A percentile compares a stretch with the other conserved stretches of the same genome.
Conservation (phyloP, 1,140 invertebrate genomes). For the Ips typographus region DNA sequence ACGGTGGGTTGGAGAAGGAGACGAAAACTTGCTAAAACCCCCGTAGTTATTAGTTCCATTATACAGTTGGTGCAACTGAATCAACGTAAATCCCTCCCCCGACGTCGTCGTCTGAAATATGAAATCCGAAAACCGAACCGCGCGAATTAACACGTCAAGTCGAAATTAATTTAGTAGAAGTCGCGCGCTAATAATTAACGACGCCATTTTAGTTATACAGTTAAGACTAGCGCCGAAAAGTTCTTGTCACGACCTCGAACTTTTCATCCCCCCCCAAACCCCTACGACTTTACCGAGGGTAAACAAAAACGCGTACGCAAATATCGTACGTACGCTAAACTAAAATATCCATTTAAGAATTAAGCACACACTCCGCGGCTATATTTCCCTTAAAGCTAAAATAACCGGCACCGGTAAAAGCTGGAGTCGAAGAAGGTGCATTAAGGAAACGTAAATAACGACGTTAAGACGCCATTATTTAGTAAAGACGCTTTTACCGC, state of each 20-base stretch:
- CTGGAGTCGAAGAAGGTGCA: conserved; percentile 26
- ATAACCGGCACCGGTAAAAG: conserved; percentile 18
- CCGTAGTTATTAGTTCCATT: neutral
- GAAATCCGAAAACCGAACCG: conserved; percentile 1
- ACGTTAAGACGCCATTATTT: conserved; percentile 45
- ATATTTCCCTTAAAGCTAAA: conserved; percentile 3
- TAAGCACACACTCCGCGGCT: conserved; percentile 15
- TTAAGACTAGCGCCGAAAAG: too few relatives aligned
- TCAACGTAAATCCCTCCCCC: neutral
- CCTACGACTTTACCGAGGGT: too few relatives aligned
- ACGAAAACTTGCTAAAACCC: neutral
- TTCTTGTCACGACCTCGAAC: too few relatives aligned
- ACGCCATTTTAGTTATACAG: too few relatives aligned
- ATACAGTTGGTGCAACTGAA: conserved; percentile 1
- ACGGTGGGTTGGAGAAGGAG: too few relatives aligned
- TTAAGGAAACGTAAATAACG: conserved; percentile 43
- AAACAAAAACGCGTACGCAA: too few relatives aligned
- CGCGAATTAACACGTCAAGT: conserved; percentile 1
- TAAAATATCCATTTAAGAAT: conserved; percentile 27
- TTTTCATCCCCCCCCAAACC: too few relatives aligned
- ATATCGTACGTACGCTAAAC: neutral
- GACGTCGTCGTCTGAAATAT: neutral
- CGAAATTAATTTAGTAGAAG: conserved; percentile 1
- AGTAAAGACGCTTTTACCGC: conserved; percentile 50
- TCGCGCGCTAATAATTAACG: neutral